A percentile compares a stretch with the other conserved stretches of the same genome.
Evolutionary conservation across 2,888 invertebrate genomes (phyloP).

Genomic region (Heliothis peltigera): DNA sequence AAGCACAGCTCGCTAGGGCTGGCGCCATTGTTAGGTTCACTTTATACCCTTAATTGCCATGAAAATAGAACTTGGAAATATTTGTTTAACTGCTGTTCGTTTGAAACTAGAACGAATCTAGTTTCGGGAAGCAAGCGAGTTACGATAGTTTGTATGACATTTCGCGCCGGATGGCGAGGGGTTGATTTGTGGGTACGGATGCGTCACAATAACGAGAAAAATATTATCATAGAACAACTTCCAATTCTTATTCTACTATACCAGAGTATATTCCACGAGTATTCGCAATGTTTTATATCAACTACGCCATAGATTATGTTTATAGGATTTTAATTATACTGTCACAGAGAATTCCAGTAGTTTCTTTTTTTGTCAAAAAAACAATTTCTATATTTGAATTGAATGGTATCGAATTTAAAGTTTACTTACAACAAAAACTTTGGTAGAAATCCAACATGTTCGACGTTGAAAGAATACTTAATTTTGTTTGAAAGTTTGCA

Average conservation of each 20-base stretch:
- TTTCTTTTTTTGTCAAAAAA: no score
- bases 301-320: not conserved
- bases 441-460: not conserved
- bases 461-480: not conserved
- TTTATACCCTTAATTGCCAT: slow-evolving; percentile 12
- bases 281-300: not conserved
- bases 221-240: not conserved
- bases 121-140: not conserved
- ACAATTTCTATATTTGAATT: not conserved
- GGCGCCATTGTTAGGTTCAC: slow-evolving; percentile 9
- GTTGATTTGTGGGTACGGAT: slow-evolving; percentile 1
- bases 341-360: no score
- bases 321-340: not conserved
- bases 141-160: not conserved
- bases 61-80: not conserved
- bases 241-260: not conserved
- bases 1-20: slow-evolving; percentile 4
- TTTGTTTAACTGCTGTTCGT: not conserved
- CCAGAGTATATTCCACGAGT: no score
- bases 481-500: not conserved
- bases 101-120: slow-evolving; percentile 10
- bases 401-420: no score
- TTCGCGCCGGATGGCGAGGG: not conserved
- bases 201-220: not conserved
- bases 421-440: not conserved